phyloP scores from a whole-genome alignment of 2,888 invertebrate species.

The Euphydryas editha region DNA sequence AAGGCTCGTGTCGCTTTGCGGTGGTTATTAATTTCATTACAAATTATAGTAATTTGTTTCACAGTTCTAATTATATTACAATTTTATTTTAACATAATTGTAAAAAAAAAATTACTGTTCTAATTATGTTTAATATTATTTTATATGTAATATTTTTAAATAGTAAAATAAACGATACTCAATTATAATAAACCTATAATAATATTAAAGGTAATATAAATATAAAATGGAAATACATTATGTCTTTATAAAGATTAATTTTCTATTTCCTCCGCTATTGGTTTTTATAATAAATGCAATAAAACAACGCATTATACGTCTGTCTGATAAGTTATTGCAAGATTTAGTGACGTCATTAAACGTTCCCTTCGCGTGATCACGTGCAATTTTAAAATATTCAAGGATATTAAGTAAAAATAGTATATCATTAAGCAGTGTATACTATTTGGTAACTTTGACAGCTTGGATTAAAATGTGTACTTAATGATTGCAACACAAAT shows the following conservation, averaged over 20 bases:
- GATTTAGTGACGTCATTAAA: slow-evolving; percentile 8
- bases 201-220: no score
- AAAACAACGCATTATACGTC: slow-evolving; percentile 1
- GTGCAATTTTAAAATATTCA: slow-evolving; percentile 6
- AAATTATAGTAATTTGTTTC: no score
- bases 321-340: neutral
- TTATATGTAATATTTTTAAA: no score
- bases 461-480: neutral
- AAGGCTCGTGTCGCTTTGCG: no score
- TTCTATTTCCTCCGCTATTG: slow-evolving; percentile 2
- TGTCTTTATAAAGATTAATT: neutral
- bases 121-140: no score
- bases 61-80: no score
- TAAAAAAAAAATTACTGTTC: no score
- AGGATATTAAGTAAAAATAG: neutral
- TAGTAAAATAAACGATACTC: no score
- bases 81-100: no score
- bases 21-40: no score
- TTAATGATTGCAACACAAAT: no score
- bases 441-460: neutral
- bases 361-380: slow-evolving; percentile 5
- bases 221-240: neutral
- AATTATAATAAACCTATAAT: no score
- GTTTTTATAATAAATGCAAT: slow-evolving; percentile 9
- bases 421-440: slow-evolving; percentile 4